phyloP scores from a whole-genome alignment of 2,797 vertebrate species.

The Tachyglossus aculeatus region DNA sequence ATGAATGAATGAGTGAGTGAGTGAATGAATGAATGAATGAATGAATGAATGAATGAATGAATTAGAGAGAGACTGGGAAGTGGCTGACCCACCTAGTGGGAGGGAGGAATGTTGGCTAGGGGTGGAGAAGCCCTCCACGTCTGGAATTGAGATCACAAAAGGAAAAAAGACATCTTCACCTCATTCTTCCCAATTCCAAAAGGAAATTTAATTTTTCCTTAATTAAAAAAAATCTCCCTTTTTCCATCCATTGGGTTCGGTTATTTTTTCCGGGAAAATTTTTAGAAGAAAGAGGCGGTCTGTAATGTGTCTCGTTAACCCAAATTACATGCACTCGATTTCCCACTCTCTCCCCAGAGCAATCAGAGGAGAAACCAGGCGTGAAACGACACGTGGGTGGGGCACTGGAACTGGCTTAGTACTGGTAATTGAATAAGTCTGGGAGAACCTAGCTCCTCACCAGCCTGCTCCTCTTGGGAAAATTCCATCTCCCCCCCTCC shows the following conservation, averaged over 20 bases:
- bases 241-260: slow-evolving; percentile 54
- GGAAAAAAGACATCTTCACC: no score
- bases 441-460: slow-evolving; percentile 28
- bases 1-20: no score
- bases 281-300: slow-evolving; percentile 69
- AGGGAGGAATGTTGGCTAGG: no score
- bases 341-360: slow-evolving; percentile 69
- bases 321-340: slow-evolving; percentile 71
- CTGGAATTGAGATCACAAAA: no score
- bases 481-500: no score
- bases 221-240: no score
- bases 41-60: no score
- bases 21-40: no score
- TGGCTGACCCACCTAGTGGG: no score
- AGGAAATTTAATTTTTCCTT: slow-evolving; percentile 65
- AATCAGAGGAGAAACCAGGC: slow-evolving; percentile 70
- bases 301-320: slow-evolving; percentile 71
- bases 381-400: slow-evolving; percentile 67
- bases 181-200: no score
- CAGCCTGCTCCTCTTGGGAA: not conserved
- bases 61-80: no score
- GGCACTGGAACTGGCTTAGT: slow-evolving; percentile 41
- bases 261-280: slow-evolving; percentile 69
- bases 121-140: no score
- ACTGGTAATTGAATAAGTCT: slow-evolving; percentile 53